Evolutionary conservation across 2,797 vertebrate species (phyloP), one percentile per base, ranked within the genome.

Genomic region (Halcyon chelicuti): DNA sequence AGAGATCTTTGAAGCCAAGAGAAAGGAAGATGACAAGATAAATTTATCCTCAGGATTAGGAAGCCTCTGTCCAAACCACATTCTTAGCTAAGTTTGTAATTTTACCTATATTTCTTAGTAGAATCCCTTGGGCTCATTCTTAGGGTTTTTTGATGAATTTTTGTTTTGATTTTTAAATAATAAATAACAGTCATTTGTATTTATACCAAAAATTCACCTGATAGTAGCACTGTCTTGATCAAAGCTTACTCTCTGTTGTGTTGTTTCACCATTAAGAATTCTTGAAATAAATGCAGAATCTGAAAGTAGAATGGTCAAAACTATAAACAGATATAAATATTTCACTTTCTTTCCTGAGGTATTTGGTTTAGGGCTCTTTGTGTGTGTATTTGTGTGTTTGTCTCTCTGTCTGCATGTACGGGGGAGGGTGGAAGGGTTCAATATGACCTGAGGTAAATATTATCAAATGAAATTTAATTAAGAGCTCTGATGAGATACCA

Each of bases 401-500:
- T 47, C 10, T 44, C 14, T 52, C 44, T 75, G 21, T 47, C 42
- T 72, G 16, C 46, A 31, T 42, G n/a, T 39, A 39, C 12, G 47
- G 16, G 33, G 15, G 25, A 78, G 44, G 20, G 31, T 0, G 2
- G n/a, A n/a, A 85, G 22, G 17, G 52, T 78, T 88, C 70, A 86
- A 49, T 63, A 82, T 66, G 75, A 93, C 85, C 63, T 90, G 65
- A 2, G 0, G 68, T 93, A 86, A 95, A 83, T 91, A 60, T 70
- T 92, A 84, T 92, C 60, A 83, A 87, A 49, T 14, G 4, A 90
- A 86, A 84, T 61, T 76, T 94, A 87, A 88, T 92, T 88, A 94
- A 78, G 19, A 1, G 25, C 35, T 89, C 44, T 85, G 67, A 74
- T 65, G 75, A 82, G 46, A 87, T 92, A 76, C 26, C 18, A 70